Evolutionary conservation across 1,140 invertebrate species (phyloP).

Genomic region (Nasonia vitripennis): DNA sequence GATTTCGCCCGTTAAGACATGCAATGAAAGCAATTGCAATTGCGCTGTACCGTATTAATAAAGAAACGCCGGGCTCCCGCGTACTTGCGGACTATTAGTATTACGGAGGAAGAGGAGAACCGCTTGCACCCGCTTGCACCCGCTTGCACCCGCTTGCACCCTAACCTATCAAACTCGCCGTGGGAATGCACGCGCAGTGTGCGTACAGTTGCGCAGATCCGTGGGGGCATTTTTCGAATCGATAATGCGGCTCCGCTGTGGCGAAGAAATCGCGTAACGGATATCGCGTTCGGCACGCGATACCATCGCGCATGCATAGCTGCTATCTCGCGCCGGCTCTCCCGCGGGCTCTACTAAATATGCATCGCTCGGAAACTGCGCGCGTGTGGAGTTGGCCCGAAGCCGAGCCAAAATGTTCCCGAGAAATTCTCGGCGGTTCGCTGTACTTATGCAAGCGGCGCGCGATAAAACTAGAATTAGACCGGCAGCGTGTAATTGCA

Average conservation of each 20-base stretch:
- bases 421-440: conserved; percentile 5
- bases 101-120: background rate
- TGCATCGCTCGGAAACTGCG: background rate
- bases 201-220: background rate
- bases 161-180: conserved; percentile 34
- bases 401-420: conserved; percentile 47
- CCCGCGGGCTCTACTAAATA: conserved; percentile 28
- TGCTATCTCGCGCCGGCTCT: background rate
- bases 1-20: background rate
- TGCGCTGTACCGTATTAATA: conserved; percentile 37
- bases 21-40: conserved; percentile 46
- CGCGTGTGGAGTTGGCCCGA: conserved; percentile 16
- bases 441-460: conserved; percentile 28
- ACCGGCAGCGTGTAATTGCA: conserved; percentile 42
- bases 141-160: conserved; percentile 15
- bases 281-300: conserved; percentile 49
- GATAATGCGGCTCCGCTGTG: background rate
- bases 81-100: no score
- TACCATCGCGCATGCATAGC: background rate
- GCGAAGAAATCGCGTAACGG: conserved; percentile 34
- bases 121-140: conserved; percentile 20
- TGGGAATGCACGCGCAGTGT: conserved; percentile 19
- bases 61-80: background rate
- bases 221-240: conserved; percentile 30
- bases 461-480: conserved; percentile 53